A percentile compares a stretch with the other conserved stretches of the same genome.
Conservation (phyloP, 2,888 invertebrate species). For the Heteromurus nitidus region DNA sequence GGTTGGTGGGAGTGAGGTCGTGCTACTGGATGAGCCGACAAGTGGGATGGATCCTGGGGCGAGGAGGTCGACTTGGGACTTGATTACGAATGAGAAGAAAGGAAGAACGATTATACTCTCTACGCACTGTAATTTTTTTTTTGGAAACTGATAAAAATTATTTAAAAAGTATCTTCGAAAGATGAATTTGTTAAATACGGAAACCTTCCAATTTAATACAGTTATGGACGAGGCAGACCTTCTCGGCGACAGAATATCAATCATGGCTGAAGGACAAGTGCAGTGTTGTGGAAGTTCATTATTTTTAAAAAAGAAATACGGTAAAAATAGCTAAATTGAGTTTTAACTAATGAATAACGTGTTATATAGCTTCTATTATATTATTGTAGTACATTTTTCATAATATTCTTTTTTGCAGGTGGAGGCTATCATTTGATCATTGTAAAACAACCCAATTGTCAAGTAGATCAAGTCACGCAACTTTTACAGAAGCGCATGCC, state of each 20-base stretch:
- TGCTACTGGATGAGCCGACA: constrained; percentile 77
- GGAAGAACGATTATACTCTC: constrained; percentile 89
- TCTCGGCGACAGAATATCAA: constrained; percentile 91
- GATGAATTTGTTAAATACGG: no score
- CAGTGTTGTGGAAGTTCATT: constrained; percentile 88
- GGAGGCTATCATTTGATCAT: constrained; percentile 88
- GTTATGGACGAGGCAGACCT: constrained; percentile 85
- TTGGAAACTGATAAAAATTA: no score
- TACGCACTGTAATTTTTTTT: constrained; percentile 89
- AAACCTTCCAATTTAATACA: no score
- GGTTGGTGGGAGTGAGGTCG: constrained; percentile 74
- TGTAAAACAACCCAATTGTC: constrained; percentile 78
- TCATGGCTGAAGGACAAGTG: constrained; percentile 85
- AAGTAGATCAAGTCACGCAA: constrained; percentile 78
- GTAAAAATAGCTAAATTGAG: no score
- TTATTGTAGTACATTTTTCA: no score
- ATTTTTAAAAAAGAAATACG: constrained; percentile 83
- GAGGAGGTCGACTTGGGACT: constrained; percentile 75
- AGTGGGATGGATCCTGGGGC: constrained; percentile 78
- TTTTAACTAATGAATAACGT: no score
- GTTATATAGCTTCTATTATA: no score
- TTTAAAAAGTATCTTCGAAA: no score
- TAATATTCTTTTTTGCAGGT: no score
- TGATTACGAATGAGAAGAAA: constrained; percentile 78
- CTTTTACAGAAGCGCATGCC: constrained; percentile 82